phyloP scores from a whole-genome alignment of 2,888 invertebrate genomes.

The Andrena minutula region DNA sequence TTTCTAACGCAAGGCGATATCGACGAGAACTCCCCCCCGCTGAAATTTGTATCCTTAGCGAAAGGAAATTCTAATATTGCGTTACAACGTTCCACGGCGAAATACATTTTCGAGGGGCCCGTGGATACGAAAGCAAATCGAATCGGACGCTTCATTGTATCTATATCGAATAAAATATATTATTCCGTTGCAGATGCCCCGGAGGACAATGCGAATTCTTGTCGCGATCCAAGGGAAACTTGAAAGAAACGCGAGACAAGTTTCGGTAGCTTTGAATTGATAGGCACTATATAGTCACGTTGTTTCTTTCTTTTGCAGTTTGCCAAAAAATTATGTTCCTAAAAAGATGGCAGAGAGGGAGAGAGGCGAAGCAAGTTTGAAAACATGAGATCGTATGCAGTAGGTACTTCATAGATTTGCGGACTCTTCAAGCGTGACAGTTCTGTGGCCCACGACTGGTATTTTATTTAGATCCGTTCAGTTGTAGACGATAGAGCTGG shows the following conservation, averaged over 20 bases:
- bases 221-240: conserved; percentile 7
- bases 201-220: not conserved
- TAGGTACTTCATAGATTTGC: too few relatives aligned
- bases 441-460: too few relatives aligned
- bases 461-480: not conserved
- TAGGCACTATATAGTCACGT: too few relatives aligned
- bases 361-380: too few relatives aligned
- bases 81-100: conserved; percentile 6
- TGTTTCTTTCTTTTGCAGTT: too few relatives aligned
- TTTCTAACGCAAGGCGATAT: conserved; percentile 39
- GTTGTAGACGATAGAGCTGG: too few relatives aligned
- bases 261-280: not conserved
- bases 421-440: too few relatives aligned
- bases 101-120: not conserved
- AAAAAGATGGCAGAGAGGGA: too few relatives aligned
- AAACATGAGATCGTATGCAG: too few relatives aligned
- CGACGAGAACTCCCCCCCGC: conserved; percentile 3
- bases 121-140: conserved; percentile 14
- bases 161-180: conserved; percentile 15
- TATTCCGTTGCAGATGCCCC: conserved; percentile 19
- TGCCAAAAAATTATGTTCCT: too few relatives aligned
- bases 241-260: not conserved
- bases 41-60: not conserved
- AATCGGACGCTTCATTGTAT: conserved; percentile 32
- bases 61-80: conserved; percentile 27